These are phyloP conservation scores for Sebastes taczanowskii DNA, from an alignment of 2,797 vertebrate genomes.

Conservation along the genomic window DNA sequence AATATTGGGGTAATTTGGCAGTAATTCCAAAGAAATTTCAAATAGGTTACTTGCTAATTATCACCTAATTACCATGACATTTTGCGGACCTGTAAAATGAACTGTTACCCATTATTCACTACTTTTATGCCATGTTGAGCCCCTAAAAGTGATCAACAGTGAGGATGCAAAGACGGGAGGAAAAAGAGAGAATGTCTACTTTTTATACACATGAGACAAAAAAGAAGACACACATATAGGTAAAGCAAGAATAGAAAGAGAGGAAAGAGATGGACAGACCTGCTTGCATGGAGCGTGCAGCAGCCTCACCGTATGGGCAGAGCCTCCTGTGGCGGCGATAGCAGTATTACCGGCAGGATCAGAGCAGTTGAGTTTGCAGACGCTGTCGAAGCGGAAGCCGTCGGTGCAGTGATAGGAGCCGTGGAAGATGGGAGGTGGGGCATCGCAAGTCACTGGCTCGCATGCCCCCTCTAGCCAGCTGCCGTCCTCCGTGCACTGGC, in stretches of 20 bases:
- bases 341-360: slow-evolving; percentile 80
- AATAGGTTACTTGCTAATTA: too few relatives aligned
- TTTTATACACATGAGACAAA: slow-evolving; percentile 8
- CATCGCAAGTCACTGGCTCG: slow-evolving; percentile 92
- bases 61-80: too few relatives aligned
- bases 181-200: slow-evolving; percentile 29
- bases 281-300: slow-evolving; percentile 84
- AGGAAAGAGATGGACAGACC: slow-evolving; percentile 81
- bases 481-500: slow-evolving; percentile 94
- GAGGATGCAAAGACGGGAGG: slow-evolving; percentile 17
- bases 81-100: too few relatives aligned
- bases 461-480: slow-evolving; percentile 93
- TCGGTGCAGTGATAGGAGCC: slow-evolving; percentile 94
- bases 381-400: slow-evolving; percentile 94
- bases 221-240: slow-evolving; percentile 42
- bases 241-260: slow-evolving; percentile 65
- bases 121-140: neutral
- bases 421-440: slow-evolving; percentile 91
- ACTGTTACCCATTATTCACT: neutral
- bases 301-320: slow-evolving; percentile 79
- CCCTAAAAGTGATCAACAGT: neutral
- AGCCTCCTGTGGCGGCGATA: slow-evolving; percentile 64
- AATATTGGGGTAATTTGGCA: too few relatives aligned
- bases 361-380: slow-evolving; percentile 92
- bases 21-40: too few relatives aligned